phyloP scores from a whole-genome alignment of 2,888 invertebrate species.

The Microdon myrmicae region DNA sequence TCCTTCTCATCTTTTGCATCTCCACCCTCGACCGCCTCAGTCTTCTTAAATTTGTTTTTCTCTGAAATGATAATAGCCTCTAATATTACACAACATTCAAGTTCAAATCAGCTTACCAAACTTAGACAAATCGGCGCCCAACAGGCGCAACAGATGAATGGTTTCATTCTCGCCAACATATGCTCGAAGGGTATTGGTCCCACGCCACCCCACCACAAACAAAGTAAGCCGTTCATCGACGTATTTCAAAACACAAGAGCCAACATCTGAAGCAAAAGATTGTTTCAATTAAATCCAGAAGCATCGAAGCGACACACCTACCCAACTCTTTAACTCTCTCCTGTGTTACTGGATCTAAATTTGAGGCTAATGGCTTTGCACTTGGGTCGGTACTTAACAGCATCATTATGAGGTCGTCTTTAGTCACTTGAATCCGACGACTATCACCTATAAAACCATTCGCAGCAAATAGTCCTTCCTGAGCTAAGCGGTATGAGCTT shows the following conservation, averaged over 20 bases:
- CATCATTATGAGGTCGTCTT: conserved; percentile 80
- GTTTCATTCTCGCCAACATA: conserved; percentile 88
- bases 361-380: conserved; percentile 79
- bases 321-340: conserved; percentile 76
- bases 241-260: conserved; percentile 82
- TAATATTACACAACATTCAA: not conserved
- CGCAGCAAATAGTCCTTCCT: conserved; percentile 86
- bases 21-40: conserved; percentile 60
- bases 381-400: conserved; percentile 83
- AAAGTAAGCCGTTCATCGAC: conserved; percentile 70
- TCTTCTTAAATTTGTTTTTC: conserved; percentile 74
- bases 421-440: conserved; percentile 77
- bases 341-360: conserved; percentile 76
- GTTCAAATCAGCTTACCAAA: conserved; percentile 72
- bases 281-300: not conserved
- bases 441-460: conserved; percentile 75
- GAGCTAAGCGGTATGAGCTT: conserved; percentile 88
- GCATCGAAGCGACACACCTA: conserved; percentile 65
- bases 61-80: conserved; percentile 52
- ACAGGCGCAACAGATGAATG: conserved; percentile 84
- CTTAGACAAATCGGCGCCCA: conserved; percentile 87
- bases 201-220: conserved; percentile 90
- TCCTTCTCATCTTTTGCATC: conserved; percentile 64
- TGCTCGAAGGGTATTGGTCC: conserved; percentile 84
- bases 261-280: conserved; percentile 66